These are phyloP conservation scores for Metridium senile DNA, from an alignment of 92 coral and sea anemone species.

Conservation along the genomic window DNA sequence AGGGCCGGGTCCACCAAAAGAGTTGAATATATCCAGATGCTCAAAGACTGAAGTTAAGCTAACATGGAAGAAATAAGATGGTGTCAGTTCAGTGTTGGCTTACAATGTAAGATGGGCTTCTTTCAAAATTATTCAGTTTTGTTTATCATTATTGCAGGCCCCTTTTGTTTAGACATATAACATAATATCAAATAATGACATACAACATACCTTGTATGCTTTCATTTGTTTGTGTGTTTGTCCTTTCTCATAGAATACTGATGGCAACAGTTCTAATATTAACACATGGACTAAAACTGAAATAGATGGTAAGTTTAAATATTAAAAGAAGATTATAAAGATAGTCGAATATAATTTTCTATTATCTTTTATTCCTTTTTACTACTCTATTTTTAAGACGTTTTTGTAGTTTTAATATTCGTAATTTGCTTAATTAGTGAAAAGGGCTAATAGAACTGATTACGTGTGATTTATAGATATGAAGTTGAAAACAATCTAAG, in stretches of 20 bases:
- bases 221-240: no score
- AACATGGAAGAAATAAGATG: not conserved
- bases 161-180: no score
- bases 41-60: not conserved
- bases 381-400: no score
- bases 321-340: not conserved
- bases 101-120: not conserved
- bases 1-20: not conserved
- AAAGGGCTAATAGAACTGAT: not conserved
- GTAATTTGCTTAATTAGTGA: no score
- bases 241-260: no score
- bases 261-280: slow-evolving; percentile 11
- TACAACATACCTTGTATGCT: no score
- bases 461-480: not conserved
- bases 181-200: no score
- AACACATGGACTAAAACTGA: not conserved
- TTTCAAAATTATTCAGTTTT: no score
- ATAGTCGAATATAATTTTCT: not conserved
- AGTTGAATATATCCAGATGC: not conserved
- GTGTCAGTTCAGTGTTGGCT: not conserved
- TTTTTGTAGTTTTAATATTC: no score
- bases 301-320: slow-evolving; percentile 10
- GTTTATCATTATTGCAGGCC: no score
- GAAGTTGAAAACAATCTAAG: not conserved
- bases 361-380: no score